phyloP scores from a whole-genome alignment of 1,140 invertebrate species.

The Streblospio benedicti region DNA sequence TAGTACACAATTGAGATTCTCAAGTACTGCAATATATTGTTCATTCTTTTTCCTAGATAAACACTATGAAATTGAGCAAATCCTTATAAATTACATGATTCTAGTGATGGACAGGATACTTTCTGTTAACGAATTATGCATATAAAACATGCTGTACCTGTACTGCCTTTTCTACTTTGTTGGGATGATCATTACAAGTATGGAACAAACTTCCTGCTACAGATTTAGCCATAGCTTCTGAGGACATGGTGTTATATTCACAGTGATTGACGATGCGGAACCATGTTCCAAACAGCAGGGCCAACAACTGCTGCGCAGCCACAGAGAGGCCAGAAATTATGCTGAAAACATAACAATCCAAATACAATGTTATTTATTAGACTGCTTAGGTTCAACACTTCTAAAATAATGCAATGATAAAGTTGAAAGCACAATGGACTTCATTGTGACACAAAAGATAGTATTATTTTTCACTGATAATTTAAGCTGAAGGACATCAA shows the following conservation, averaged over 20 bases:
- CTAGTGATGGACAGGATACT: too few relatives aligned
- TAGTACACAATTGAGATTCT: too few relatives aligned
- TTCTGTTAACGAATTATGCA: neutral
- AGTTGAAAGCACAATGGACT: too few relatives aligned
- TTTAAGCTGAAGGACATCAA: too few relatives aligned
- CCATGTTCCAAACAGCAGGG: conserved; percentile 85
- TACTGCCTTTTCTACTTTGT: conserved; percentile 36
- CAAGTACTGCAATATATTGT: too few relatives aligned
- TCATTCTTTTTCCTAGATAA: too few relatives aligned
- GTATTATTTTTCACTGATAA: too few relatives aligned
- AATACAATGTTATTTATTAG: conserved; percentile 6
- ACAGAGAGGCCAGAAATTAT: conserved; percentile 77
- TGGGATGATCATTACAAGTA: conserved; percentile 42
- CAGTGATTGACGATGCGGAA: conserved; percentile 91
- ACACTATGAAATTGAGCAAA: too few relatives aligned
- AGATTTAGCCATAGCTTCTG: conserved; percentile 83
- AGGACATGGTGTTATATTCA: conserved; percentile 73
- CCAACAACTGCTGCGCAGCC: conserved; percentile 84
- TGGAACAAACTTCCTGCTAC: conserved; percentile 98
- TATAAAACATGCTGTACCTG: conserved; percentile 22
- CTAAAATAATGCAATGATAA: too few relatives aligned
- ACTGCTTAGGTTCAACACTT: neutral
- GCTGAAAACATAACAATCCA: conserved; percentile 51
- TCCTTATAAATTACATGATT: too few relatives aligned
- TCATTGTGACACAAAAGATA: too few relatives aligned